phyloP scores from a whole-genome alignment of 23 tunicate species.

The Diplosoma virens region DNA sequence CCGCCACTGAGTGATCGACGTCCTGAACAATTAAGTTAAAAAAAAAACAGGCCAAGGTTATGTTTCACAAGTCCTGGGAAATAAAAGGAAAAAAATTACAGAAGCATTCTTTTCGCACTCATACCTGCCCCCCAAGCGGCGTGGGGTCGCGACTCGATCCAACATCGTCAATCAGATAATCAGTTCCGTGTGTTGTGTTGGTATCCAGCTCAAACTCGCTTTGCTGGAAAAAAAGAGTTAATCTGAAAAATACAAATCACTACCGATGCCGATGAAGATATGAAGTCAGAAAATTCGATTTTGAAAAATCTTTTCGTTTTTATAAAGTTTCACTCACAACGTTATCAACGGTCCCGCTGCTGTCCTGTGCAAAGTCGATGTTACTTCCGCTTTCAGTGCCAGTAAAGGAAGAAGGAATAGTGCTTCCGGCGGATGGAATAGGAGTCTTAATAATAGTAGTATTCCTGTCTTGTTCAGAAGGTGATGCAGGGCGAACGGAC shows the following conservation, averaged over 20 bases:
- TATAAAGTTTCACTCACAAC: background rate
- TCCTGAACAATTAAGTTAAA: too few species aligned
- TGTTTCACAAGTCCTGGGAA: too few species aligned
- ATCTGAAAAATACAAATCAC: too few species aligned
- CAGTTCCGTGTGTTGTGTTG: slow-evolving; percentile 9
- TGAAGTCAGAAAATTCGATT: background rate
- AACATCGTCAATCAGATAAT: background rate
- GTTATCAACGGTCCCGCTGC: too few species aligned
- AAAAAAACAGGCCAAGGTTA: too few species aligned
- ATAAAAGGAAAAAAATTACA: too few species aligned
- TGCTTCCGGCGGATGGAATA: slow-evolving; percentile 52
- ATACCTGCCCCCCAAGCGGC: too few species aligned
- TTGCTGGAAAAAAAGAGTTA: background rate
- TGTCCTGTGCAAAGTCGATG: background rate
- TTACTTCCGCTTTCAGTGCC: background rate
- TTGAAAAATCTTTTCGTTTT: background rate
- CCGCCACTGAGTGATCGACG: too few species aligned
- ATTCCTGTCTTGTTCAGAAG: slow-evolving; percentile 38
- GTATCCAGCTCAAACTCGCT: slow-evolving; percentile 3
- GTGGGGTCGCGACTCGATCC: too few species aligned
- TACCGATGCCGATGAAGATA: too few species aligned
- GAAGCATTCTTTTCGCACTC: too few species aligned
- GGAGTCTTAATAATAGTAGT: slow-evolving; percentile 62
- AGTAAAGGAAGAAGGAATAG: slow-evolving; percentile 18
- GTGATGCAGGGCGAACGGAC: background rate